phyloP scores from a whole-genome alignment of 2,113 vertebrate species.

The Dipodomys stephensi region DNA sequence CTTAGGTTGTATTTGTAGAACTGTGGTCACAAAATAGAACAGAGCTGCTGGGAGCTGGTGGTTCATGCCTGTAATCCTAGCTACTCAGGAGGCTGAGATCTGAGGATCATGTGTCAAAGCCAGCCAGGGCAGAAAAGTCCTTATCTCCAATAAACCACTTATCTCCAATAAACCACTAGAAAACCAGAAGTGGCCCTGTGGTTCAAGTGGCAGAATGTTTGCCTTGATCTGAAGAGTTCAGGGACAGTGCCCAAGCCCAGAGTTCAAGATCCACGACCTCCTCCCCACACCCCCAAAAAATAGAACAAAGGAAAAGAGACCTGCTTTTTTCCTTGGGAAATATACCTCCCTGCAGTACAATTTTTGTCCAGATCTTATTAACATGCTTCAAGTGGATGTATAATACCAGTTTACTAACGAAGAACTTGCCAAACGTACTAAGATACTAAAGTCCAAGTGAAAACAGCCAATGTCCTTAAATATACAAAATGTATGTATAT shows the following conservation, averaged over 20 bases:
- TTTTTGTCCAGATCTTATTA: neutral
- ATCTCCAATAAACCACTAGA: no score
- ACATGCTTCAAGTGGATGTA: neutral
- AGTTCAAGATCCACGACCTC: no score
- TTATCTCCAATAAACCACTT: no score
- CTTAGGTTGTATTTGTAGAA: neutral
- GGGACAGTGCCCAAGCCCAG: no score
- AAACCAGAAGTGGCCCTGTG: no score
- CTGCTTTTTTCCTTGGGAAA: neutral
- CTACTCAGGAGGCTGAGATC: no score
- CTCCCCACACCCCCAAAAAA: neutral
- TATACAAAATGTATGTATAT: neutral
- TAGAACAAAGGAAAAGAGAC: neutral
- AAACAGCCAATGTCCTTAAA: neutral
- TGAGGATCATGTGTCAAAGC: no score
- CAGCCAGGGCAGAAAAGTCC: no score
- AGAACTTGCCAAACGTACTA: neutral
- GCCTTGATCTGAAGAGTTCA: no score
- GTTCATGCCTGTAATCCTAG: no score
- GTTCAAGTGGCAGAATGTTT: no score
- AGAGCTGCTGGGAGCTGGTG: neutral
- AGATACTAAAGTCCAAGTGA: neutral
- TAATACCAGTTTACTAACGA: neutral
- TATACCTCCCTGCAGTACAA: neutral
- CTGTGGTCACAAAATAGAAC: neutral